Evolutionary conservation across 2,888 invertebrate genomes (phyloP).

Genomic region (Folsomia manolachei): DNA sequence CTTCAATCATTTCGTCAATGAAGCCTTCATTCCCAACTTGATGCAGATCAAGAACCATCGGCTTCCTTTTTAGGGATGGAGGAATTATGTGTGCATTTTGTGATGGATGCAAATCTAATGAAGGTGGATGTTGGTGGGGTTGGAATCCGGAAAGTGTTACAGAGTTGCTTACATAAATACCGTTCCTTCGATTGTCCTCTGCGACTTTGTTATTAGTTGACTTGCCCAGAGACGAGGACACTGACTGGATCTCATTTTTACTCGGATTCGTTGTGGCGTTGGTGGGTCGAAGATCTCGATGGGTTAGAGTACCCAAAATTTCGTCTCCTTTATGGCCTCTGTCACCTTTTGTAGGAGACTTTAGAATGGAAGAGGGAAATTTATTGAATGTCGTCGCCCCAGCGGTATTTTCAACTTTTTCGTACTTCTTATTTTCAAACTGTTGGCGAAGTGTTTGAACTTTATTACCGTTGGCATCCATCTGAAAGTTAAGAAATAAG

Average conservation of each 20-base stretch:
- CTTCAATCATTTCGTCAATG: not conserved
- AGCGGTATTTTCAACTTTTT: slow-evolving; percentile 25
- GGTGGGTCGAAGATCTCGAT: not conserved
- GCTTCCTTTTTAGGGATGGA: not conserved
- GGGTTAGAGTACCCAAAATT: too few species aligned
- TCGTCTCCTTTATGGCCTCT: not conserved
- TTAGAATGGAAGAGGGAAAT: not conserved
- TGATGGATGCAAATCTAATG: not conserved
- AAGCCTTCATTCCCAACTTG: not conserved
- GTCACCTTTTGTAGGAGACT: not conserved
- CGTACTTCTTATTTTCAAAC: slow-evolving; percentile 41
- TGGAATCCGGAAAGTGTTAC: slow-evolving; percentile 24
- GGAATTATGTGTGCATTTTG: not conserved
- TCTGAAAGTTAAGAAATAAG: slow-evolving; percentile 38
- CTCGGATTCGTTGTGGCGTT: not conserved
- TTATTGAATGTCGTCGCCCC: slow-evolving; percentile 18
- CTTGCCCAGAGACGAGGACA: not conserved
- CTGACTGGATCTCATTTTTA: not conserved
- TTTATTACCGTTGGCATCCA: slow-evolving; percentile 48
- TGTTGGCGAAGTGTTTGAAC: slow-evolving; percentile 49
- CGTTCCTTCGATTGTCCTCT: slow-evolving; percentile 37
- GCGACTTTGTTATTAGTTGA: not conserved
- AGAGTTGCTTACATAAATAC: slow-evolving; percentile 46
- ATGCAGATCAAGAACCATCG: slow-evolving; percentile 14
- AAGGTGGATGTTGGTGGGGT: not conserved